Conservation (phyloP, 2,797 vertebrate species). For the Halcyon badia region DNA sequence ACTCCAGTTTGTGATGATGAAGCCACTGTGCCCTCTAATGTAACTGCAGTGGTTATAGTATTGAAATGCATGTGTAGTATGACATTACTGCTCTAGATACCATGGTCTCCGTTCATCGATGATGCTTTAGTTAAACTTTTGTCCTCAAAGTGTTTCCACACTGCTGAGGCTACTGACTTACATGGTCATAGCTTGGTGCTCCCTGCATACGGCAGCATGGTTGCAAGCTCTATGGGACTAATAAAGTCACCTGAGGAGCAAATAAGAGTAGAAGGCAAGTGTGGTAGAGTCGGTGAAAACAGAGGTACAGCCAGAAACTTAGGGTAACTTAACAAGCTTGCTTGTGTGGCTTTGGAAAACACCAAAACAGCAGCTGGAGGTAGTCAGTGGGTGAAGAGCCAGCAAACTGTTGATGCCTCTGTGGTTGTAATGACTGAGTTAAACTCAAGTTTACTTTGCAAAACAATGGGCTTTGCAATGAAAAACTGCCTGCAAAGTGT, state of each 20-base stretch:
- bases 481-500: neutral
- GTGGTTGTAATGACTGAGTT: neutral
- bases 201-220: rapidly evolving
- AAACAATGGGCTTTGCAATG: neutral
- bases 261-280: neutral
- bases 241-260: neutral
- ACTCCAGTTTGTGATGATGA: neutral
- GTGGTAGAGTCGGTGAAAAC: neutral
- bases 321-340: neutral
- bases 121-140: rapidly evolving
- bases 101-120: rapidly evolving
- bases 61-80: rapidly evolving
- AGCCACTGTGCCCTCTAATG: neutral
- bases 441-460: neutral
- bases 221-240: neutral
- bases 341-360: neutral
- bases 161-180: neutral
- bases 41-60: neutral
- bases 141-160: neutral
- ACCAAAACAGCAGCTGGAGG: neutral
- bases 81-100: neutral
- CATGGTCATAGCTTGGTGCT: rapidly evolving
- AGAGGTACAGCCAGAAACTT: slow-evolving; percentile 27
- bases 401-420: neutral
- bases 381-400: neutral